These are phyloP conservation scores for Caenorhabditis tropicalis DNA, from an alignment of 1,140 invertebrate genomes.

Conservation along the genomic window DNA sequence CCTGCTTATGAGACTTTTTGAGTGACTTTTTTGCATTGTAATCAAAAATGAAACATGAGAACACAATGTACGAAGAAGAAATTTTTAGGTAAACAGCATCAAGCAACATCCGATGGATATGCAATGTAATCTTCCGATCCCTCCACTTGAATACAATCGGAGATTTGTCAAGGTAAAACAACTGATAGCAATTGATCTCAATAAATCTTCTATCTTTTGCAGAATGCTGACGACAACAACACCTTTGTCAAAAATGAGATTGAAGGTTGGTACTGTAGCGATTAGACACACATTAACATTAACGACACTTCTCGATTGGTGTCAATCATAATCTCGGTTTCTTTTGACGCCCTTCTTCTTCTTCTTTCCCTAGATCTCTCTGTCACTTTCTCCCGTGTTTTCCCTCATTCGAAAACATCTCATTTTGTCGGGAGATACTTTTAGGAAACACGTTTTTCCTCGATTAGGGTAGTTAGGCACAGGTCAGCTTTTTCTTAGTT, in stretches of 20 bases:
- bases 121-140: background rate
- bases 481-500: conserved; percentile 29
- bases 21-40: conserved; percentile 12
- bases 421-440: conserved; percentile 23
- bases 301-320: background rate
- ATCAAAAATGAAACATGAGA: background rate
- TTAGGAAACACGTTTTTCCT: conserved; percentile 16
- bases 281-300: background rate
- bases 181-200: background rate
- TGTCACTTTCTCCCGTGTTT: background rate
- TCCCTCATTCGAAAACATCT: conserved; percentile 34
- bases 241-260: conserved; percentile 26
- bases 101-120: conserved; percentile 24
- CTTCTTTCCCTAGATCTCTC: background rate
- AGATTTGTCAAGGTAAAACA: background rate
- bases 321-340: conserved; percentile 32
- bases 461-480: conserved; percentile 41
- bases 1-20: background rate
- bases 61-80: background rate
- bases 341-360: background rate
- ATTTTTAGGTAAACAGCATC: conserved; percentile 11
- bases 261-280: conserved; percentile 8
- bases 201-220: background rate
- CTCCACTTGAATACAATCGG: background rate
- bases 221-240: background rate